Percentiles rank a stretch among this genome's conserved stretches.
Evolutionary conservation across 1,140 invertebrate species (phyloP).

Genomic region (Atta colombica): DNA sequence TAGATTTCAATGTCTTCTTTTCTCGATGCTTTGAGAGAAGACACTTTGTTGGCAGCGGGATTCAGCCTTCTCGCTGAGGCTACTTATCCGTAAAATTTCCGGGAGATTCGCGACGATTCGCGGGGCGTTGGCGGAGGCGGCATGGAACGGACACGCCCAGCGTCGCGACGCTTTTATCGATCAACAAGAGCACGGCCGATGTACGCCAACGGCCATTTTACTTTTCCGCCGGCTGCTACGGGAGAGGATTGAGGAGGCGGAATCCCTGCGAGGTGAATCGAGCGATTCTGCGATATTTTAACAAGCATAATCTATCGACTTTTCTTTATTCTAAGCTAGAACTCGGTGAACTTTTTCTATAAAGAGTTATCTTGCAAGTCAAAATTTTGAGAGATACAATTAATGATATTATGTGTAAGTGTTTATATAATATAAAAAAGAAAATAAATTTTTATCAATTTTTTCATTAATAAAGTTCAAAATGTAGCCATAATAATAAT

Average conservation of each 20-base stretch:
- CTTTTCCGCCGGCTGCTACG: slow-evolving; percentile 72
- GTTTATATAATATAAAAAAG: background rate
- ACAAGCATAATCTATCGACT: slow-evolving; percentile 2
- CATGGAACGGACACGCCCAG: slow-evolving; percentile 82
- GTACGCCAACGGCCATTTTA: slow-evolving; percentile 81
- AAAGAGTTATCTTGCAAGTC: background rate
- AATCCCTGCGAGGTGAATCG: slow-evolving; percentile 15
- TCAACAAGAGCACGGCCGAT: slow-evolving; percentile 76
- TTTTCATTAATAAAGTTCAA: background rate
- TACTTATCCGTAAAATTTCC: slow-evolving; percentile 70
- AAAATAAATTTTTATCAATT: background rate
- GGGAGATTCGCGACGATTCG: slow-evolving; percentile 72
- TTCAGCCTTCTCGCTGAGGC: slow-evolving; percentile 52
- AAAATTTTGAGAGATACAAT: background rate
- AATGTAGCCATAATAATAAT: background rate
- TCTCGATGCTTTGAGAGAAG: background rate
- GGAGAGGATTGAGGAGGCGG: slow-evolving; percentile 10
- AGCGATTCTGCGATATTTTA: slow-evolving; percentile 9
- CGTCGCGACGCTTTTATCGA: slow-evolving; percentile 84
- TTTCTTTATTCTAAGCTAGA: background rate
- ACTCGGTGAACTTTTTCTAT: background rate
- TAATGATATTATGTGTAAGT: background rate
- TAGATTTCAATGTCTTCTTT: background rate
- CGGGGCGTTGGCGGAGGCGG: slow-evolving; percentile 76
- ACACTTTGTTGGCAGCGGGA: slow-evolving; percentile 54